Evolutionary conservation across 2,113 vertebrate species (phyloP), one percentile per base, ranked within the genome.

Genomic region (Entelurus aequoreus): DNA sequence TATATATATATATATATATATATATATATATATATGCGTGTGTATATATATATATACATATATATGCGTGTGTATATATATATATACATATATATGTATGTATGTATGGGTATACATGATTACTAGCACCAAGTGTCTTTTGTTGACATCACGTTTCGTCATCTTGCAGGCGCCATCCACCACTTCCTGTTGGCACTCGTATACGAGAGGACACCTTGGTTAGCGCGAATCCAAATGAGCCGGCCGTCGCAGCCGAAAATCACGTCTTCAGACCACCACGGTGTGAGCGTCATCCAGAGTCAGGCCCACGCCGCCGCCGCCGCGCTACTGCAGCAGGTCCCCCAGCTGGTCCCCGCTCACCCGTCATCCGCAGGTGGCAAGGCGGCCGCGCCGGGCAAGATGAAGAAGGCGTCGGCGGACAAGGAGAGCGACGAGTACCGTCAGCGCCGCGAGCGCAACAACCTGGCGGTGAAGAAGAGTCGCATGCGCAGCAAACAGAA

Each of bases 401-500:
- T 93, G 71, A 98, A 97, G 63, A 95, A 91, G 28, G 89, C 89
- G 2, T 71, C 63, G 0, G 79, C 92, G 66, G 95, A 97, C 76
- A 95, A 98, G 11, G 93, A 94, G 80, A 98, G 95, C 2, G 93
- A 98, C 0, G 97, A 99, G 74, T 99, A 99, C 66, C 91, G 94
- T 0, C 92, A 94, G 78, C 91, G 97, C 13, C 86, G 97, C 11
- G 95, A 98, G 61, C 88, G 96, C 44, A 99, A 99, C 91, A 99
- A 99, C 90, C 92, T 99, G 91, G 96, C 97, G 0, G 96, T 98
- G 80, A 98, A 98, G 75, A 99, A 98, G 89, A 98, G 95, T 83
- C 92, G 95, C 8, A 91, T 96, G 93, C 95, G 95, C 83, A 97
- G 94, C 89, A 98, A 99, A 75, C 96, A 98, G 89, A 98, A 98